Percentiles rank a stretch among this genome's conserved stretches.
These are phyloP conservation scores for Rhyacichthys aspro DNA, from an alignment of 2,797 vertebrate species.

Conservation along the genomic window DNA sequence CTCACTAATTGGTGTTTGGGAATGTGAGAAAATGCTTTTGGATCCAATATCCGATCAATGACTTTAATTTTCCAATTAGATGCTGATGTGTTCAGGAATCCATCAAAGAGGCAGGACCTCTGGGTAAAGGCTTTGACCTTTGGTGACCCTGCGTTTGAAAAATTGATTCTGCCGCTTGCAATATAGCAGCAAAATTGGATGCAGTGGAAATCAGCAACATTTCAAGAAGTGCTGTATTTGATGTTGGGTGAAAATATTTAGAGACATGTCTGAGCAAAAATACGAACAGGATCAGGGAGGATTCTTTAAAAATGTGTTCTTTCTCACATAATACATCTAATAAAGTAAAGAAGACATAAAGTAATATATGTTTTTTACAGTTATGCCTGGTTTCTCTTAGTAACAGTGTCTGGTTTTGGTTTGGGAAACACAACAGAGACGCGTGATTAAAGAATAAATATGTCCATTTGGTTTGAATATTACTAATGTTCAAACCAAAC, in stretches of 20 bases:
- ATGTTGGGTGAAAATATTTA: background rate
- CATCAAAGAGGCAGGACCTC: slow-evolving; percentile 33
- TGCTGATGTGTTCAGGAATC: slow-evolving; percentile 53
- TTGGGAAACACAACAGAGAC: too few species aligned
- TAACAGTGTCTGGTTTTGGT: too few species aligned
- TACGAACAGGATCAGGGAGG: too few species aligned
- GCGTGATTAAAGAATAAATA: too few species aligned
- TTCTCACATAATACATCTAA: background rate
- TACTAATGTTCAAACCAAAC: too few species aligned
- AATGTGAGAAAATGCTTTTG: slow-evolving; percentile 53
- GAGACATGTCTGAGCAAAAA: slow-evolving; percentile 3
- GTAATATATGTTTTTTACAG: too few species aligned
- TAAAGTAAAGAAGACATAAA: too few species aligned
- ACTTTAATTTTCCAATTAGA: slow-evolving; percentile 73
- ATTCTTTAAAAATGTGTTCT: background rate
- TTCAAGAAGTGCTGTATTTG: background rate
- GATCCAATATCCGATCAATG: slow-evolving; percentile 58
- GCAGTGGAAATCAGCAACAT: slow-evolving; percentile 31
- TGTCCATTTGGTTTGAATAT: too few species aligned
- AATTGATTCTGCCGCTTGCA: slow-evolving; percentile 43
- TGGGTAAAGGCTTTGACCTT: slow-evolving; percentile 40
- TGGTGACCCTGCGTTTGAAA: slow-evolving; percentile 51
- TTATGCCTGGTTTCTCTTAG: too few species aligned
- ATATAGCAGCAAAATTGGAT: slow-evolving; percentile 22
- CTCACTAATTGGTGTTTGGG: slow-evolving; percentile 62